Base-by-base conservation (phyloP, 2,888 invertebrate species). In the Hyppa rectilinea region DNA sequence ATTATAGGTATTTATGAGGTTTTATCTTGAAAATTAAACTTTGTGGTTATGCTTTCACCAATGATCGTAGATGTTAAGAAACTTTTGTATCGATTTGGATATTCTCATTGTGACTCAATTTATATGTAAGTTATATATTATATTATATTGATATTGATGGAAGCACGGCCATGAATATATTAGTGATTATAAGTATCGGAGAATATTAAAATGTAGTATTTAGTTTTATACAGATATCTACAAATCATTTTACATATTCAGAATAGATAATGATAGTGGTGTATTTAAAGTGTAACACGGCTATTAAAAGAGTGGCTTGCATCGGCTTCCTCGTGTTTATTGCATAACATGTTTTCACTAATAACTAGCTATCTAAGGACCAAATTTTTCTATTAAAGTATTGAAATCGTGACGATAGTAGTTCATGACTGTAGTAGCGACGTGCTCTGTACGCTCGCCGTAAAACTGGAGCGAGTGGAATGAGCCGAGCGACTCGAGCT, bases 191-290 rank as follows among this genome's bases (percentile, higher is more conserved):
- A 81, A 87, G 87, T 86, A 83, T 85, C 86, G 87, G 85, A 84
- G 85, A 85, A 88, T 87, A 87, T 85, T 82, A 84, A 86, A 84
- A 86, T 77, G 87, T 89, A 90, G 91, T 83, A 84, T 88, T 91
- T 92, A 92, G 92, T 92, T 93, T 92, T 91, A 86, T 91, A 89
- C 86, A 79, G 69, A 88, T 89, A 90, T 89, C 88, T 86, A 87
- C 87, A 85, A 80, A 81, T 81, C 87, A 87, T 83, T 87, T 87
- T 88, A 88, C 89, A 89, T 89, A 88, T 87, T 89, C 88, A 85
- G 79, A 85, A 81, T 85, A 86, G 86, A 83, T 82, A 69, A 81
- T 76, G 75, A 78, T 81, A 83, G 78, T 79, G 69, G 73, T 79
- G 79, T 70, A 71, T 65, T 55, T 55, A 59, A 80, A 64, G 69